Percentiles rank a stretch among this genome's conserved stretches.
phyloP scores from a whole-genome alignment of 1,140 invertebrate genomes.

The Drosophila pseudoananassae region DNA sequence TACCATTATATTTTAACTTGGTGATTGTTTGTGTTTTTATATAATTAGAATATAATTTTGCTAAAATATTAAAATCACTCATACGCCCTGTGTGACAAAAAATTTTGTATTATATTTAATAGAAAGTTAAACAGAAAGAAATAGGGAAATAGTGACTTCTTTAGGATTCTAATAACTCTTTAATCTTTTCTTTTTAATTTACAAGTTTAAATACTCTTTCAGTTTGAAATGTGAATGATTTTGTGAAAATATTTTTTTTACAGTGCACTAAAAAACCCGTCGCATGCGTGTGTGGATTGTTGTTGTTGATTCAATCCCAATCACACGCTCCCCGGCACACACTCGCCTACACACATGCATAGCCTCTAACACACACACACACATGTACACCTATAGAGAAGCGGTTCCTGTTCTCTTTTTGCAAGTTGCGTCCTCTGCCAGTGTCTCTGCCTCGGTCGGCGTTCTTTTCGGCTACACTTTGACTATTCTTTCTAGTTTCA shows the following conservation, averaged over 20 bases:
- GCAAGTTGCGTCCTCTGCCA: constrained; percentile 45
- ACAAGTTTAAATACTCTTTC: no score
- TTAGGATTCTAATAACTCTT: no score
- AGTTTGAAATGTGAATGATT: no score
- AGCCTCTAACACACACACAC: constrained; percentile 5
- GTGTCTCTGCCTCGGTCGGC: constrained; percentile 29
- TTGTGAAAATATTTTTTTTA: no score
- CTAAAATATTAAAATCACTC: not conserved
- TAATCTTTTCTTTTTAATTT: no score
- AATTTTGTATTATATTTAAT: not conserved
- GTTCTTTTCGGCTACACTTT: constrained; percentile 65
- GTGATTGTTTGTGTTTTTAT: no score
- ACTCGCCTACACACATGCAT: constrained; percentile 14
- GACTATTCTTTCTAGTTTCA: constrained; percentile 82
- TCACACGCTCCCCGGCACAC: constrained; percentile 69
- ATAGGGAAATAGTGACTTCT: no score
- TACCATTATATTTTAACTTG: not conserved
- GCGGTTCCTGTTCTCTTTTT: constrained; percentile 71
- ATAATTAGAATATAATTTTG: not conserved
- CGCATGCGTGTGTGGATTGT: constrained; percentile 55
- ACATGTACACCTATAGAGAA: constrained; percentile 6
- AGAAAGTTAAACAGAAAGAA: no score
- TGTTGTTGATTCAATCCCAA: constrained; percentile 62
- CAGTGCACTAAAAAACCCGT: constrained; percentile 29
- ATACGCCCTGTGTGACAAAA: constrained; percentile 7